Percentiles rank a stretch among this genome's conserved stretches.
Evolutionary conservation across 2,113 vertebrate genomes (phyloP).

Genomic region (Lycaon pictus): DNA sequence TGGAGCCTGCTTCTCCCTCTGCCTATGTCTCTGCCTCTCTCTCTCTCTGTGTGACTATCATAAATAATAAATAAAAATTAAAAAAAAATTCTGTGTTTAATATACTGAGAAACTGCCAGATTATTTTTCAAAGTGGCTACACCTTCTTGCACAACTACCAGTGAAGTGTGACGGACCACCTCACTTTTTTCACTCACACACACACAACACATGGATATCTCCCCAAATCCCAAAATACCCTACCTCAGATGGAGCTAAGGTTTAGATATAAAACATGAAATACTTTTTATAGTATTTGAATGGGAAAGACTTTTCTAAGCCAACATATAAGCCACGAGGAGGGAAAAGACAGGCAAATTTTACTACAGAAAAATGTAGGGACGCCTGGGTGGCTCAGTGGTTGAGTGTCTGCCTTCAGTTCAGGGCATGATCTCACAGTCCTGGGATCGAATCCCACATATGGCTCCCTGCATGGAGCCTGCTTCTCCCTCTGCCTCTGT

Average conservation of each 20-base stretch:
- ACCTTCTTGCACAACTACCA: not conserved
- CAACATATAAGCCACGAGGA: not conserved
- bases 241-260: not conserved
- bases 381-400: too few species aligned
- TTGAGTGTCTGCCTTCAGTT: too few species aligned
- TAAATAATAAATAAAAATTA: too few species aligned
- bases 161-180: not conserved
- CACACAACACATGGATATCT: not conserved
- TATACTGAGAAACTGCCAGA: not conserved
- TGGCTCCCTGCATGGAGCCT: too few species aligned
- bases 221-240: not conserved
- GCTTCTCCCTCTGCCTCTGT: too few species aligned
- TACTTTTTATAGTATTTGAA: not conserved
- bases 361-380: not conserved
- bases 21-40: too few species aligned
- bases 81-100: not conserved
- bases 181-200: not conserved
- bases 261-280: not conserved
- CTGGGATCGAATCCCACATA: too few species aligned
- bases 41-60: too few species aligned
- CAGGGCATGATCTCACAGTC: too few species aligned
- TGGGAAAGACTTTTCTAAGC: not conserved
- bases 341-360: not conserved
- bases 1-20: too few species aligned
- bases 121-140: not conserved